These are phyloP conservation scores for Apis florea DNA, from an alignment of 1,140 invertebrate species.

Conservation along the genomic window DNA sequence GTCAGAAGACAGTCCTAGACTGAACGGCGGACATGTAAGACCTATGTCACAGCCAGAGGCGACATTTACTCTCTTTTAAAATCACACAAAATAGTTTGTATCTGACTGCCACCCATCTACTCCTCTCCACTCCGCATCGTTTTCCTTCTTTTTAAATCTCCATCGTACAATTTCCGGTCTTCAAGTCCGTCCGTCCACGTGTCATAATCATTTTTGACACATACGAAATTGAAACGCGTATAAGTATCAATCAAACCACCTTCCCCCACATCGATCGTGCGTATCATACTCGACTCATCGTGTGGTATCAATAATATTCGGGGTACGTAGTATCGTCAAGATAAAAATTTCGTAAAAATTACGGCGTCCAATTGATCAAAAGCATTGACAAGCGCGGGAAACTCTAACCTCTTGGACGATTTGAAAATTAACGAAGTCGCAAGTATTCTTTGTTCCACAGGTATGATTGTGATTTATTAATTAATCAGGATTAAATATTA, in stretches of 20 bases:
- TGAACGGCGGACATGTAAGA: slow-evolving; percentile 74
- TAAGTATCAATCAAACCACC: not conserved
- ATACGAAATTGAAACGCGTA: slow-evolving; percentile 55
- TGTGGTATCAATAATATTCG: not conserved
- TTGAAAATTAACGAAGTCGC: slow-evolving; percentile 24
- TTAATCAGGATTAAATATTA: not conserved
- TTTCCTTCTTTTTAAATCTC: slow-evolving; percentile 14
- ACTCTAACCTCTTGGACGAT: slow-evolving; percentile 43
- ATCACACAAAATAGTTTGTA: slow-evolving; percentile 68
- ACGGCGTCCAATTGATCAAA: slow-evolving; percentile 1
- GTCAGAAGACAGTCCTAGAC: slow-evolving; percentile 68
- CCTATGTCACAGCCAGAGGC: slow-evolving; percentile 67
- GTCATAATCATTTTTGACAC: slow-evolving; percentile 48
- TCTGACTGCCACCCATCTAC: slow-evolving; percentile 37
- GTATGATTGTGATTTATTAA: not conserved
- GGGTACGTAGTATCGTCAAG: slow-evolving; percentile 2
- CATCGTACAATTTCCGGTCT: slow-evolving; percentile 24
- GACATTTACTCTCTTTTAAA: slow-evolving; percentile 69
- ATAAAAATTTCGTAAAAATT: slow-evolving; percentile 39
- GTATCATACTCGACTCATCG: not conserved
- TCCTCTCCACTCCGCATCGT: slow-evolving; percentile 1
- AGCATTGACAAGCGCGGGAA: slow-evolving; percentile 32
- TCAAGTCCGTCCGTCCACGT: slow-evolving; percentile 56
- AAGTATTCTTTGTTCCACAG: not conserved
- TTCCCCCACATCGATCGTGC: not conserved